Conservation (phyloP, 2,888 invertebrate species). For the Drosophila cracens region DNA sequence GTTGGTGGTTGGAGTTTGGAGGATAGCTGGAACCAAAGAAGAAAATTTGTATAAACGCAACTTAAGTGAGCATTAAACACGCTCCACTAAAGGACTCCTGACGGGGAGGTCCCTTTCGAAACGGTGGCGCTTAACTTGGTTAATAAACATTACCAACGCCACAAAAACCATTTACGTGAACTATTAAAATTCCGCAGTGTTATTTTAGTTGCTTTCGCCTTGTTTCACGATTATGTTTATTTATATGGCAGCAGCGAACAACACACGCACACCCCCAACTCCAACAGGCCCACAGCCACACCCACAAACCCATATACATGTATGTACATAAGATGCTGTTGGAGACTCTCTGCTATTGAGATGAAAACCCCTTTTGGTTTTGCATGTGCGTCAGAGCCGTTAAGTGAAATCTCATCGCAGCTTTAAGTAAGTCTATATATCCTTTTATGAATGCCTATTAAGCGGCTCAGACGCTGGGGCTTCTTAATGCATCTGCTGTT, state of each 20-base stretch:
- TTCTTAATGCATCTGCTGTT: slow-evolving; percentile 22
- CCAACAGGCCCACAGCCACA: not conserved
- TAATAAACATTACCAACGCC: slow-evolving; percentile 79
- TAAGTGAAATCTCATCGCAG: slow-evolving; percentile 62
- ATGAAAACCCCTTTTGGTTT: slow-evolving; percentile 43
- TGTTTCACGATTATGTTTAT: slow-evolving; percentile 75
- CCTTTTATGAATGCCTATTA: slow-evolving; percentile 50
- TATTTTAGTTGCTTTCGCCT: slow-evolving; percentile 65
- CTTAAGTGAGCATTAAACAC: slow-evolving; percentile 78
- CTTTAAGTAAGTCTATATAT: slow-evolving; percentile 41
- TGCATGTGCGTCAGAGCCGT: slow-evolving; percentile 50
- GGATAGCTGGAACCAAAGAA: slow-evolving; percentile 47
- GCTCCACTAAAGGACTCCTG: slow-evolving; percentile 68
- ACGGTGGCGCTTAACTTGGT: slow-evolving; percentile 69
- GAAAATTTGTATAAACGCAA: slow-evolving; percentile 77
- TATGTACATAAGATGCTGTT: not conserved
- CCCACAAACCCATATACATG: slow-evolving; percentile 3
- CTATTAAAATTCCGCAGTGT: slow-evolving; percentile 74
- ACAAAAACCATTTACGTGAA: slow-evolving; percentile 77
- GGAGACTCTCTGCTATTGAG: slow-evolving; percentile 1
- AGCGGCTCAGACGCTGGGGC: slow-evolving; percentile 2
- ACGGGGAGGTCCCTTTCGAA: slow-evolving; percentile 25
- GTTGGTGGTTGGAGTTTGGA: slow-evolving; percentile 1
- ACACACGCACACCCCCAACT: slow-evolving; percentile 13
- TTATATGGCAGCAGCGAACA: slow-evolving; percentile 54